Evolutionary conservation across 2,888 invertebrate species (phyloP), one percentile per base, ranked within the genome.

Genomic region (Flabesymbios commensalis): DNA sequence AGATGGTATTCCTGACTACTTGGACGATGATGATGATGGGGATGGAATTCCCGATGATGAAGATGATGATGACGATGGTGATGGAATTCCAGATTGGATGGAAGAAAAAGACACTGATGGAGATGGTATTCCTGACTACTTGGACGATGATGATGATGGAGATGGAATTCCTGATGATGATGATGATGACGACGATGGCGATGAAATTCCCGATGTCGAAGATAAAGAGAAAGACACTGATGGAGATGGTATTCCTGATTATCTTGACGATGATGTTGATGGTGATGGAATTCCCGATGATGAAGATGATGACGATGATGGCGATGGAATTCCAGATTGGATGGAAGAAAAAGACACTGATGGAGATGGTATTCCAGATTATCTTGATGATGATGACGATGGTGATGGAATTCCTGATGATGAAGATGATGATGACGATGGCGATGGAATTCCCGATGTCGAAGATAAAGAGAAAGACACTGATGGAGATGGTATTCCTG

Each of bases 1-100:
- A 19, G 45, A 45, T 22, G 72, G 76, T n/a, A 76, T 75, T 41
- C 75, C 74, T 4, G 71, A 78, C 64, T 42, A 72, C 56, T 33
- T 62, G 5, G 71, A 76, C 42, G 74, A 77, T 59, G 70, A 69
- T 29, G 64, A 63, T 19, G 76, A 74, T 67, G 78, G 76, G 0
- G 78, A 79, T 68, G 78, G 78, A 26, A 78, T 80, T 43, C 77
- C 79, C n/a, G 77, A 78, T 65, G 56, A 74, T 55, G 42, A 71
- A 3, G 76, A 77, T 45, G 72, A 75, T 26, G 76, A 76, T 61
- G 63, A 64, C 54, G 70, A 71, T 47, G 58, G 61, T 41, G 78
- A 78, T 68, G 78, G 78, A 19, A 78, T 78, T 26, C 79, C 79
- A 3, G 79, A 78, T 45, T 24, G 70, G 47, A 33, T 68, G 10